Conservation (phyloP, 2,888 invertebrate species). For the Zaprionus lineosus region DNA sequence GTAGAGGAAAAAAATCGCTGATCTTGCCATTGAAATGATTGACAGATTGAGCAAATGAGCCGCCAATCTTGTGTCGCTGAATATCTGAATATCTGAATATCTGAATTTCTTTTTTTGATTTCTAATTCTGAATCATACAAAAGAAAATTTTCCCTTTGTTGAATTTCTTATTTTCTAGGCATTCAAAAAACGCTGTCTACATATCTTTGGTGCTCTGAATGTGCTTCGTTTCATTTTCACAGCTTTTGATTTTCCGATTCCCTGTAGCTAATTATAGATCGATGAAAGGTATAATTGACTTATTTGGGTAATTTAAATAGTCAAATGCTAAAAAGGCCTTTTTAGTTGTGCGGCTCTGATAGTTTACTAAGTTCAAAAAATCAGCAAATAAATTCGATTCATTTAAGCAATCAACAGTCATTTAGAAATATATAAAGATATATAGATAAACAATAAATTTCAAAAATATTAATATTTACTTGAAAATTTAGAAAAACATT, state of each 20-base stretch:
- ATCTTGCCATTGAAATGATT: conserved; percentile 14
- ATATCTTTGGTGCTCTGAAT: conserved; percentile 18
- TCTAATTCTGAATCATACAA: conserved; percentile 24
- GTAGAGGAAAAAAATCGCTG: neutral
- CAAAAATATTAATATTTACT: no score
- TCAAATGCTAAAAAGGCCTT: no score
- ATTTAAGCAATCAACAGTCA: no score
- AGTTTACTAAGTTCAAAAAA: no score
- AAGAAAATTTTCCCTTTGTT: conserved; percentile 11
- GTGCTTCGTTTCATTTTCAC: conserved; percentile 25
- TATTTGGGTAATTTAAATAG: no score
- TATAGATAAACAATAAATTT: no score
- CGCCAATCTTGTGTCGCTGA: neutral
- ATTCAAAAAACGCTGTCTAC: conserved; percentile 10
- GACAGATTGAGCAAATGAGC: conserved; percentile 15
- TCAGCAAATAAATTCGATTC: no score
- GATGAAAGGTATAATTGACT: no score
- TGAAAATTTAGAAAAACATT: no score
- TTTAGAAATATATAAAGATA: no score
- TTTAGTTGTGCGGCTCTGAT: no score
- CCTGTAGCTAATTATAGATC: neutral
- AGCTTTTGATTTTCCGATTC: conserved; percentile 2
- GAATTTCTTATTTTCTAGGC: conserved; percentile 6
- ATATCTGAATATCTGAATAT: neutral
- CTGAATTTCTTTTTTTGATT: neutral